Evolutionary conservation across 2,888 invertebrate species (phyloP), one percentile per base, ranked within the genome.

Genomic region (Oligia latruncula): DNA sequence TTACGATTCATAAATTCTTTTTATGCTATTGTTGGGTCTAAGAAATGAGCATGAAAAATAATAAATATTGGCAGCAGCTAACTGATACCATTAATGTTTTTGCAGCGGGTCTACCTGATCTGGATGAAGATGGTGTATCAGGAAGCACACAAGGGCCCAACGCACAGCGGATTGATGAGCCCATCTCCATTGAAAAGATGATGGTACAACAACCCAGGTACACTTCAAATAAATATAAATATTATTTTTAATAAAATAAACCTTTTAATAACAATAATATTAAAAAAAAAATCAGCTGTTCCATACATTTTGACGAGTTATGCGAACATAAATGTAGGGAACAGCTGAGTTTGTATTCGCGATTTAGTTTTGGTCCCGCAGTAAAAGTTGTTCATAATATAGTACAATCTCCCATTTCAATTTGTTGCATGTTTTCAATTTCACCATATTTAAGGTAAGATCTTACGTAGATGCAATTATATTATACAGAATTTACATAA

Each of bases 191-290:
- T 55, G 93, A 95, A 75, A 95, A 95, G 90, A 95, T 95, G 93
- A 94, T 95, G 93, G 96, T 96, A 43, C 95, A 95, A 2, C 92
- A 93, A 77, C 95, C 94, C 20, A 95, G 95, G 96, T 96, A 91
- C 20, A 20, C 35, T 3, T 11, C 2, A 35, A 23, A 46, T 46
- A 46, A 46, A 49, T 49, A 49, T 3, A 43, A 43, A 13, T n/a
- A 62, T 71, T 40, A 40, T 60, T 43, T 9, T n/a, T 35, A 4
- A 40, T n/a, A 20, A 35, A 0, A 1, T 40, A 40, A 40, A 40
- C 40, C 11, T 77, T 29, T 43, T 17, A n/a, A 13, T 13, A 15
- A 9, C n/a, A 46, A 35, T 66, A 9, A 4, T 46, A 29, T 29
- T 29, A 1, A 29, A 29, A 40, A 40, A 3, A 40, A 40, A 40